Base-by-base conservation (phyloP, 2,797 vertebrate genomes). In the Siniperca obscura region DNA sequence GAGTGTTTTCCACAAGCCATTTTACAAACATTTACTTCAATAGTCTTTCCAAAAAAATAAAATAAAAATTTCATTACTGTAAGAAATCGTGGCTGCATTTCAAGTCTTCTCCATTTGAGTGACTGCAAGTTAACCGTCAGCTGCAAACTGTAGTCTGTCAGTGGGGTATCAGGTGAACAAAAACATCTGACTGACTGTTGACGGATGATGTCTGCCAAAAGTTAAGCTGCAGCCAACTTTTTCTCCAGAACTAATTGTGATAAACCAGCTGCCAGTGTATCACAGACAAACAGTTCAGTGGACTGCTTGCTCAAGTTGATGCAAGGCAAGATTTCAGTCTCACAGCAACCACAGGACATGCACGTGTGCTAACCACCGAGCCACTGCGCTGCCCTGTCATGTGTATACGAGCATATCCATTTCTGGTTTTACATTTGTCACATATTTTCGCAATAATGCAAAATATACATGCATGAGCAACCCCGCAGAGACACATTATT, bases 281-380 rank as follows among this genome's bases (percentile, higher is more conserved):
- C 55, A 67, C 27, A 46, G 57, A 73, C 46, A 36, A 73, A 36
- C 55, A 70, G 42, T 56, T 81, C 70, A 84, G 78, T 38, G 30
- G 55, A 82, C 74, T 57, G 4, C 36, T 55, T 19, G 30, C 25
- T 76, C 14, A 42, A 25, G 44, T 7, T 44, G 22, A 83, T 44
- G 3, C 11, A 46, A 22, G 4, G 44, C 1, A 53, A 52, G 21
- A 44, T 60, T 80, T 71, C 17, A 27, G 22, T 59, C 44, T 40
- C 17, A 22, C 0, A 30, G 22, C 42, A 1, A 27, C 17, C 66
- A 56, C 70, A 61, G 46, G 68, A 70, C 34, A 36, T 6, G 5
- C 64, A 66, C 53, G 46, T 21, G n/a, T 6, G 3, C 61, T 30
- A 61, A 65, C 69, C 76, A 75, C 44, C 1, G 0, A 56, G n/a